A percentile compares a stretch with the other conserved stretches of the same genome.
Evolutionary conservation across 92 coral and sea anemone genomes (phyloP).

Genomic region (Galaxea fascicularis): DNA sequence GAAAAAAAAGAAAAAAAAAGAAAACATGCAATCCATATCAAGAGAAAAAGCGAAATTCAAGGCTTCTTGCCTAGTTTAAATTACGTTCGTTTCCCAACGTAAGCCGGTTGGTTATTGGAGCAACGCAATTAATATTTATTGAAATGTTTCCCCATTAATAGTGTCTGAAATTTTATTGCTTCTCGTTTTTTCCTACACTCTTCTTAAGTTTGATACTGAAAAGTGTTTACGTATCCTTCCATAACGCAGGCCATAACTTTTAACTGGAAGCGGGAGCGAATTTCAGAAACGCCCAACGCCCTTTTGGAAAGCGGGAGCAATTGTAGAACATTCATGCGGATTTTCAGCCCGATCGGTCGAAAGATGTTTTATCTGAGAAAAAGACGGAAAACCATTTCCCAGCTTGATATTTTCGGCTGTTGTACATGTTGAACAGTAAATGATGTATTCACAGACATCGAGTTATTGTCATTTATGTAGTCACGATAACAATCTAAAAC

Average conservation of each 20-base stretch:
- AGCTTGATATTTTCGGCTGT: not conserved
- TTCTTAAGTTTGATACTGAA: not conserved
- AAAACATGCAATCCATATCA: slow-evolving; percentile 19
- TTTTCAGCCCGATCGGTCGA: not conserved
- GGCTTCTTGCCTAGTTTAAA: slow-evolving; percentile 13
- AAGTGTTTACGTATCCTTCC: no score
- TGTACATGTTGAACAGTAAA: not conserved
- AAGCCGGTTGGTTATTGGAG: not conserved
- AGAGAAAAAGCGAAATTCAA: slow-evolving; percentile 25
- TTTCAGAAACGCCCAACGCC: not conserved
- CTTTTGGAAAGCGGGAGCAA: not conserved
- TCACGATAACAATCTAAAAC: not conserved
- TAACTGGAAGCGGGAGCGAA: not conserved
- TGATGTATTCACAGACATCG: not conserved
- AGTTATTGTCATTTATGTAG: not conserved
- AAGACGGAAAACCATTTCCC: not conserved
- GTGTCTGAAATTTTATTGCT: not conserved
- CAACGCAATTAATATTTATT: not conserved
- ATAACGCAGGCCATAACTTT: no score
- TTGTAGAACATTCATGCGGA: not conserved
- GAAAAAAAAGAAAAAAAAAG: slow-evolving; percentile 5
- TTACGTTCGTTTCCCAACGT: slow-evolving; percentile 18
- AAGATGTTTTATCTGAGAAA: not conserved
- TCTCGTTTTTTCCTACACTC: not conserved
- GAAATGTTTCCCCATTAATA: not conserved